Evolutionary conservation across 1,140 invertebrate genomes (phyloP).

Genomic region (Elymnias hypermnestra): DNA sequence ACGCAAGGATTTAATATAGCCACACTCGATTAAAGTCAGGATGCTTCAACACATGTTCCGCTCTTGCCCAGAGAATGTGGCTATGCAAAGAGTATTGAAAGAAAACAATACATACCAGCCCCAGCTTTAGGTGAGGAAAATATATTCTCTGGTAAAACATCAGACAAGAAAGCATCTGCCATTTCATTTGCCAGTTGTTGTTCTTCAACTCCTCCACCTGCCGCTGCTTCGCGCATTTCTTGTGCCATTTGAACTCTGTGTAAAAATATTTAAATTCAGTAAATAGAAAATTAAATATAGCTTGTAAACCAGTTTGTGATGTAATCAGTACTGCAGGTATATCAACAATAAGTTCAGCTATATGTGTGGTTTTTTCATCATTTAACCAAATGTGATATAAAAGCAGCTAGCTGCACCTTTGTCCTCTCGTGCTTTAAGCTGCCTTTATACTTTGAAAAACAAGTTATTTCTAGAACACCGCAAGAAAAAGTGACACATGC

Average conservation of each 20-base stretch:
- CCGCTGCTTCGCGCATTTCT: slow-evolving; percentile 97
- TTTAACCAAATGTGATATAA: too few species aligned
- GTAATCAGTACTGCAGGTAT: slow-evolving; percentile 65
- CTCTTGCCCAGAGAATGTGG: slow-evolving; percentile 74
- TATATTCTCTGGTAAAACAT: slow-evolving; percentile 93
- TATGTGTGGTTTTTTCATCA: slow-evolving; percentile 65
- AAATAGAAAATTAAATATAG: neutral
- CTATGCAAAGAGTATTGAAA: slow-evolving; percentile 21
- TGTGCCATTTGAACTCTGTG: slow-evolving; percentile 85
- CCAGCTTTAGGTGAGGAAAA: slow-evolving; percentile 98
- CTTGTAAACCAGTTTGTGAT: too few species aligned
- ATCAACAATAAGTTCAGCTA: slow-evolving; percentile 44
- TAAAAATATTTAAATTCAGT: neutral
- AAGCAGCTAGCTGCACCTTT: too few species aligned
- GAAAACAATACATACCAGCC: slow-evolving; percentile 82
- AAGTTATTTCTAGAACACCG: too few species aligned
- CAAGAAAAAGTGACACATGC: too few species aligned
- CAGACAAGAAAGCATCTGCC: slow-evolving; percentile 96
- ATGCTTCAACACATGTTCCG: slow-evolving; percentile 41
- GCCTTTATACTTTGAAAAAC: too few species aligned
- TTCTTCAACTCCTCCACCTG: slow-evolving; percentile 88
- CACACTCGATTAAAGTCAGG: slow-evolving; percentile 70
- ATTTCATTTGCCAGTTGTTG: slow-evolving; percentile 96
- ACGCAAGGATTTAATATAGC: slow-evolving; percentile 64
- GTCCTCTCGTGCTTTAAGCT: too few species aligned